Percentiles rank a stretch among this genome's conserved stretches.
phyloP scores from a whole-genome alignment of 2,888 invertebrate species.

The Mesoligia furuncula region DNA sequence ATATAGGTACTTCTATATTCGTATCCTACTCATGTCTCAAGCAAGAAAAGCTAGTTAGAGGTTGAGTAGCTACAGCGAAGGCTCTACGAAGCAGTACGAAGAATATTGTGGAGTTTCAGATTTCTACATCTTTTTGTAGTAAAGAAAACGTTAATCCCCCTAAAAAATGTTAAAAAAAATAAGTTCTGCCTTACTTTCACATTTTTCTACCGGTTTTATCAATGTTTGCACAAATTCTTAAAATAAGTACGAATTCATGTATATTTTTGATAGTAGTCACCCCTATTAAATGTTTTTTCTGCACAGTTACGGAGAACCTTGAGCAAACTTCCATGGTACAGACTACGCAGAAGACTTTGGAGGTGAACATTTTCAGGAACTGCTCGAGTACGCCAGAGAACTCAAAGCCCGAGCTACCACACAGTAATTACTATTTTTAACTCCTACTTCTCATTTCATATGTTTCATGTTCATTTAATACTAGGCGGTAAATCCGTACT shows the following conservation, averaged over 20 bases:
- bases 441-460: background rate
- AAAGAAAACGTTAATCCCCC: too few species aligned
- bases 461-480: too few species aligned
- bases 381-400: background rate
- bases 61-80: slow-evolving; percentile 4
- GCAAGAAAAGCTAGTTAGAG: background rate
- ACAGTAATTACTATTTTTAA: slow-evolving; percentile 26
- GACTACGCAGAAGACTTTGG: slow-evolving; percentile 28
- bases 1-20: background rate
- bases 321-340: slow-evolving; percentile 22
- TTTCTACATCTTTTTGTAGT: background rate
- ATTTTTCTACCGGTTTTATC: too few species aligned
- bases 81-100: background rate
- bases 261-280: background rate
- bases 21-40: background rate
- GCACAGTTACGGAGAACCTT: slow-evolving; percentile 28
- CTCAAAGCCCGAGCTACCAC: slow-evolving; percentile 13
- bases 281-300: background rate
- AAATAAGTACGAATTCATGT: background rate
- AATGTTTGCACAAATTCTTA: too few species aligned
- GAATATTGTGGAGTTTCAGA: too few species aligned
- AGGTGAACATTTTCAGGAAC: slow-evolving; percentile 28
- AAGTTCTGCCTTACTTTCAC: too few species aligned
- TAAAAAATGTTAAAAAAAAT: too few species aligned
- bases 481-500: too few species aligned